These are phyloP conservation scores for Cacoxenus indagator DNA, from an alignment of 2,888 invertebrate genomes.

Conservation along the genomic window DNA sequence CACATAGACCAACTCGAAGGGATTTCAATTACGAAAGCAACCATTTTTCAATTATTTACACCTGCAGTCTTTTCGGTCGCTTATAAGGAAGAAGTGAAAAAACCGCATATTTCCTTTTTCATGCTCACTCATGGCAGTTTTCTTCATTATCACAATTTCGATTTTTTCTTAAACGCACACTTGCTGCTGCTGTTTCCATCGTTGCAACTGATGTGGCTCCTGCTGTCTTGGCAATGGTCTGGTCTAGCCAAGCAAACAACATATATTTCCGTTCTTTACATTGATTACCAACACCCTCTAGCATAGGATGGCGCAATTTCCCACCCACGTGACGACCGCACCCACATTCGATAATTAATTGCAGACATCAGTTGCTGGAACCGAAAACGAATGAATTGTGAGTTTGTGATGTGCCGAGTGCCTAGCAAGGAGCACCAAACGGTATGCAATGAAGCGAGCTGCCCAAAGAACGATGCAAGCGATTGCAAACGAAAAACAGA, in stretches of 20 bases:
- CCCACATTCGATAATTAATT: constrained; percentile 70
- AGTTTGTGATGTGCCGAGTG: not conserved
- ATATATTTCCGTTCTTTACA: constrained; percentile 65
- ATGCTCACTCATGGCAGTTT: constrained; percentile 8
- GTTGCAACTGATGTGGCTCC: constrained; percentile 45
- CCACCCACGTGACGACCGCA: constrained; percentile 65
- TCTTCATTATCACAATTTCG: not conserved
- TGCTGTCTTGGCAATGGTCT: too few relatives aligned
- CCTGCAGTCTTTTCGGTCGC: constrained; percentile 41
- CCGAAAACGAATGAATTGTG: constrained; percentile 19
- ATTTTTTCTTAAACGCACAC: not conserved
- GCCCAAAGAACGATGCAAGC: constrained; percentile 28
- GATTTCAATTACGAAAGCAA: constrained; percentile 61
- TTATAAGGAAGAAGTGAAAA: too few relatives aligned
- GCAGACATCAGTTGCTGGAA: constrained; percentile 69
- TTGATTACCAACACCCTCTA: constrained; percentile 57
- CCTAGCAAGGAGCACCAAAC: too few relatives aligned
- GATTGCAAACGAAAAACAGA: constrained; percentile 10
- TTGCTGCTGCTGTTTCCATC: not conserved
- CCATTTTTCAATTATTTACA: constrained; percentile 66
- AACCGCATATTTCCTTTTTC: not conserved
- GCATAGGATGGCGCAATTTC: constrained; percentile 34
- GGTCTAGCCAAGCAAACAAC: constrained; percentile 44
- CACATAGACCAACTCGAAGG: constrained; percentile 15
- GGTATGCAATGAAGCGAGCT: constrained; percentile 39